Base-by-base conservation (phyloP, 2,797 vertebrate genomes). In the Malurus splendens region DNA sequence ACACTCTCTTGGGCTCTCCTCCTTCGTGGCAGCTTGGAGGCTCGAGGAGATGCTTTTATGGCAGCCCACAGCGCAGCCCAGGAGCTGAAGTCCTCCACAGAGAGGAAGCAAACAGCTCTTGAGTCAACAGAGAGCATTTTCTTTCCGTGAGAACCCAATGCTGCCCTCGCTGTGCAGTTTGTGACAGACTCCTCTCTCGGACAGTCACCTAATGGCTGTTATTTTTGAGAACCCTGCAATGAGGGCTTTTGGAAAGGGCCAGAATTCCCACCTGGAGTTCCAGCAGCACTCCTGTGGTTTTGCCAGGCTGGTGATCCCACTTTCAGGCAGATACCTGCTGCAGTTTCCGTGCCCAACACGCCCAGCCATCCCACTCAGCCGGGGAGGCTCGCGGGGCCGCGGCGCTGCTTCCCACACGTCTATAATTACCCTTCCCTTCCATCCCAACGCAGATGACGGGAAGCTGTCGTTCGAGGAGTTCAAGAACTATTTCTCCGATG, bases 381-480 rank as follows among this genome's bases (percentile, higher is more conserved):
- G 72, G 60, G 84, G 68, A 73, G 59, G 66, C 62, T 85, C 1
- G 6, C 68, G 54, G 55, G 86, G 76, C 64, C 5, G 27, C 41
- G 39, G 3, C n/a, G 52, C 75, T 73, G 68, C 83, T 89, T 33
- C 33, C 47, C 30, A 14, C 62, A 54, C 56, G 61, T 24, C 23
- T 9, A 22, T 93, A 91, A 95, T 94, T 92, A 83, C 68, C 56
- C 77, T 76, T 51, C 42, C 56, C 75, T 87, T 89, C 82, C 32
- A 52, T 91, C 85, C 30, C 57, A 87, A 79, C 54, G 87, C 96
- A 99, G 99, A 99, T 95, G 99, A 99, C 33, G 99, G 99, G 48
- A 99, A 99, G 91, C 97, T 99, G 92, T 99, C 98, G 18, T 99
- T 99, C 93, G 98, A 99, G n/a, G 99, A 99, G 96, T 99, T 99